Conservation (phyloP, 92 coral and sea anemone genomes). For the Siderastrea radians region DNA sequence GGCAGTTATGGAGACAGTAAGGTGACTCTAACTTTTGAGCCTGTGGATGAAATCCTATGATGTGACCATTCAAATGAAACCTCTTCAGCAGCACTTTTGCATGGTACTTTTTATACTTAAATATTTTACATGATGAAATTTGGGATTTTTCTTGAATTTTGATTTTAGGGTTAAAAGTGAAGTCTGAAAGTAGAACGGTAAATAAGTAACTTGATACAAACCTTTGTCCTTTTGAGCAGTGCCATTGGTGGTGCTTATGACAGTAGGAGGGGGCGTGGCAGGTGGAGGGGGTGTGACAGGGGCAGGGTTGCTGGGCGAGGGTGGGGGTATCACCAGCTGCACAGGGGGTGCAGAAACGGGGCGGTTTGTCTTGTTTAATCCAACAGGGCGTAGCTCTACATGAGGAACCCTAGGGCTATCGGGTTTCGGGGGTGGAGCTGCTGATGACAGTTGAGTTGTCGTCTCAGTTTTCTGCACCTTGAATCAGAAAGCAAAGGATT, state of each 20-base stretch:
- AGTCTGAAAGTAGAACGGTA: too few species aligned
- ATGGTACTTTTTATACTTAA: too few species aligned
- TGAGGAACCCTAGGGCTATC: constrained; percentile 34
- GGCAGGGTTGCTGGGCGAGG: constrained; percentile 65
- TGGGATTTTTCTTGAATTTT: too few species aligned
- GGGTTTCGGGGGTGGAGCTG: neutral
- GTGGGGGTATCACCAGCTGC: constrained; percentile 60
- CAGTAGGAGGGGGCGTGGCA: constrained; percentile 22
- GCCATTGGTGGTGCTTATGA: neutral
- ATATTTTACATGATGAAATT: too few species aligned
- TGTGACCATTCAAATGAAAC: too few species aligned
- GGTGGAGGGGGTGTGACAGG: constrained; percentile 73
- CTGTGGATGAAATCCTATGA: too few species aligned
- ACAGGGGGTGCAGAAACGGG: constrained; percentile 42
- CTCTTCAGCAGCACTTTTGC: too few species aligned
- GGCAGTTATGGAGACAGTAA: too few species aligned
- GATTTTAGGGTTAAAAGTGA: too few species aligned
- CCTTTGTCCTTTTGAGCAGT: constrained; percentile 17
- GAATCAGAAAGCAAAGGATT: too few species aligned
- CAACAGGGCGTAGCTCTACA: constrained; percentile 81
- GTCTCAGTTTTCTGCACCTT: constrained; percentile 27
- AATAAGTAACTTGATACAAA: neutral
- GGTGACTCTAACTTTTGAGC: too few species aligned
- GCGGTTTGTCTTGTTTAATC: constrained; percentile 31
- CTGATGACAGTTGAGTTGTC: neutral